Evolutionary conservation across 2,888 invertebrate genomes (phyloP).

Genomic region (Pandemis corylana): DNA sequence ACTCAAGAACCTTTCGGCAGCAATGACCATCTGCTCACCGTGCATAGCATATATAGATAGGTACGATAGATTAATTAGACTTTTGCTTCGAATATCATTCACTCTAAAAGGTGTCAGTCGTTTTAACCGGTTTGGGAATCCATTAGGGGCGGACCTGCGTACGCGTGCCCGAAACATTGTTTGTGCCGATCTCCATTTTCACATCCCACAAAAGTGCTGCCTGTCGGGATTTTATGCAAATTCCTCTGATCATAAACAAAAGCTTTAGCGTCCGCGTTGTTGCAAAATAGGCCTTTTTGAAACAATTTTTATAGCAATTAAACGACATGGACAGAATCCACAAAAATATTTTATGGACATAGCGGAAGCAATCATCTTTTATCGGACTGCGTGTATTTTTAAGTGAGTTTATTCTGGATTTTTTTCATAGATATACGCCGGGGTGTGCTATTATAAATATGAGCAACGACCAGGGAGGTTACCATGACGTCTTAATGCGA

Average conservation of each 20-base stretch:
- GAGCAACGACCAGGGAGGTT: too few relatives aligned
- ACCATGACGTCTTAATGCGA: too few relatives aligned
- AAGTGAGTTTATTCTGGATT: neutral
- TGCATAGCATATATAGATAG: too few relatives aligned
- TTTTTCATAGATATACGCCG: neutral
- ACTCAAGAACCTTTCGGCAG: too few relatives aligned
- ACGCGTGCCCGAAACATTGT: slow-evolving; percentile 23
- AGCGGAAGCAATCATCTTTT: neutral
- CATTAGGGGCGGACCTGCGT: slow-evolving; percentile 7
- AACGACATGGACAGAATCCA: slow-evolving; percentile 12
- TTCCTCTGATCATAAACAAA: slow-evolving; percentile 38
- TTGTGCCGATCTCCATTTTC: slow-evolving; percentile 24
- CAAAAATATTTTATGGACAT: slow-evolving; percentile 1
- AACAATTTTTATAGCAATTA: slow-evolving; percentile 19
- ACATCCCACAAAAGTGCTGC: slow-evolving; percentile 22
- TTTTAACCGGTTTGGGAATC: neutral
- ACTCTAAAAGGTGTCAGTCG: neutral
- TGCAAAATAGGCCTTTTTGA: slow-evolving; percentile 29
- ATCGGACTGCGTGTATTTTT: neutral
- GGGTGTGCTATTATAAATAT: too few relatives aligned
- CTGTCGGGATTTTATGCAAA: slow-evolving; percentile 36
- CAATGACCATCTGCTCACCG: too few relatives aligned
- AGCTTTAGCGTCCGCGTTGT: slow-evolving; percentile 32
- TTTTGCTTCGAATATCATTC: neutral
- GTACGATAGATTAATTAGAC: too few relatives aligned